phyloP scores from a whole-genome alignment of 2,797 vertebrate genomes.

The Bucorvus abyssinicus region DNA sequence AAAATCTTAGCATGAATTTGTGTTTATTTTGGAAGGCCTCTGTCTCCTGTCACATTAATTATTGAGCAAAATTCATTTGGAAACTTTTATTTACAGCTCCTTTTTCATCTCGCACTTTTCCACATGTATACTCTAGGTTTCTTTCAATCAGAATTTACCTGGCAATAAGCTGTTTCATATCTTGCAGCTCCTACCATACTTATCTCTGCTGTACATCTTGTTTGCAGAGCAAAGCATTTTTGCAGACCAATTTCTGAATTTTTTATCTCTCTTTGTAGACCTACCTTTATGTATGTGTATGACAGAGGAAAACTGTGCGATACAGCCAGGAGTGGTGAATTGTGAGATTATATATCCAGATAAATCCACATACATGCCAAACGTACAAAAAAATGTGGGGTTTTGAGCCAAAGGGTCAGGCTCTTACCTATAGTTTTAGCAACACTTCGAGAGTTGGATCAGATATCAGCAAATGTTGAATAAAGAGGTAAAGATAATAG shows the following conservation, averaged over 20 bases:
- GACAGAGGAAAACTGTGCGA: not conserved
- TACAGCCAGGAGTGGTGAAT: not conserved
- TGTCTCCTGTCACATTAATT: not conserved
- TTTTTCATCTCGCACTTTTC: not conserved
- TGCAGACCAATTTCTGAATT: not conserved
- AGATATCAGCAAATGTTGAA: not conserved
- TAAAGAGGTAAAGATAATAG: not conserved
- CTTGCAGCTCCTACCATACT: not conserved
- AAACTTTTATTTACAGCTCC: not conserved
- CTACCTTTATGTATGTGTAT: not conserved
- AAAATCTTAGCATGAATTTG: not conserved
- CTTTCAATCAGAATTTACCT: not conserved
- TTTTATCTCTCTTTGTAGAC: not conserved
- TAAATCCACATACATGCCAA: not conserved
- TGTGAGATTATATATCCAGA: not conserved
- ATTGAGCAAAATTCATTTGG: not conserved
- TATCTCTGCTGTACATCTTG: not conserved
- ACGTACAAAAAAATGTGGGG: rapidly evolving
- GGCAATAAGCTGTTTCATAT: not conserved
- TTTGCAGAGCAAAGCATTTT: not conserved
- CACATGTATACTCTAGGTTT: not conserved
- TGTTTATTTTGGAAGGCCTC: not conserved
- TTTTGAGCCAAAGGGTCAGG: not conserved
- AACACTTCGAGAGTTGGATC: not conserved
- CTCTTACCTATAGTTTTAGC: not conserved